phyloP scores from a whole-genome alignment of 2,113 vertebrate genomes.

The Riparia riparia region DNA sequence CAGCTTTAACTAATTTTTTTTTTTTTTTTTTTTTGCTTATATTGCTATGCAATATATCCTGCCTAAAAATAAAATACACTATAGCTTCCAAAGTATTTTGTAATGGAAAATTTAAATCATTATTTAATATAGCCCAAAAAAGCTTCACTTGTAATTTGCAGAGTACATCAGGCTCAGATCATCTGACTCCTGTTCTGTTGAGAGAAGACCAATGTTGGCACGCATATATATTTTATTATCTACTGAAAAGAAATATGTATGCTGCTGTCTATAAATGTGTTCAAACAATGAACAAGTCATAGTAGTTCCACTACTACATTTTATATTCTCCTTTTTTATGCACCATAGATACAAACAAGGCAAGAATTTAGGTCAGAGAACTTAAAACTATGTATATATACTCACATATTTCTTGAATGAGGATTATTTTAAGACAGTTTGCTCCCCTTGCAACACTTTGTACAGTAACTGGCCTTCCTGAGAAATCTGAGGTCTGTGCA shows the following conservation, averaged over 20 bases:
- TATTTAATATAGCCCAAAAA: neutral
- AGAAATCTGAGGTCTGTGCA: neutral
- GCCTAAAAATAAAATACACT: neutral
- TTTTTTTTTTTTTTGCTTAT: neutral
- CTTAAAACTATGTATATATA: neutral
- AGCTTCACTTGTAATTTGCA: neutral
- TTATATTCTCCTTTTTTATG: neutral
- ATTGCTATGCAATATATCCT: neutral
- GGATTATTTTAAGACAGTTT: neutral
- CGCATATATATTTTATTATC: neutral
- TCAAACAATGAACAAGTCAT: neutral
- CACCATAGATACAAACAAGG: neutral
- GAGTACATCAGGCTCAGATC: neutral
- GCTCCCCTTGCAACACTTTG: neutral
- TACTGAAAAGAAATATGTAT: neutral
- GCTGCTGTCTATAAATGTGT: neutral
- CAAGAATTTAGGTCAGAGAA: neutral
- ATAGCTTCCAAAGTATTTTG: neutral
- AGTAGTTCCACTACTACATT: neutral
- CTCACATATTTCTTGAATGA: neutral
- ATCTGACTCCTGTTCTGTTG: neutral
- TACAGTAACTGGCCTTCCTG: neutral
- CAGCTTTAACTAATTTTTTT: neutral
- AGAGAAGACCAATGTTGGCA: neutral
- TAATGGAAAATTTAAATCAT: neutral